Conservation (phyloP, 2,113 vertebrate genomes). For the Aplodontia rufa region DNA sequence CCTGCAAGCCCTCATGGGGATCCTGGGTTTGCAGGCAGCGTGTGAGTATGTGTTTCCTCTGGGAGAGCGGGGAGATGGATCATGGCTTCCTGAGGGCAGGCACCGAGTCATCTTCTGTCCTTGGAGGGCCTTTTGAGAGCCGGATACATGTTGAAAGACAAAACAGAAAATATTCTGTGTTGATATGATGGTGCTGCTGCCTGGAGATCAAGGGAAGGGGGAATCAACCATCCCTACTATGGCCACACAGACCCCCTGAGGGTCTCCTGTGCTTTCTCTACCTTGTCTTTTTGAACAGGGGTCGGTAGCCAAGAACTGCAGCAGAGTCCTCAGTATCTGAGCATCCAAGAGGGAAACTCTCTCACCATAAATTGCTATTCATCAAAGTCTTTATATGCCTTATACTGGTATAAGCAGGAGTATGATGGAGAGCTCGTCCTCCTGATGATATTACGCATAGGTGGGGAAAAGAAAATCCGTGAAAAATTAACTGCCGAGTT, state of each 20-base stretch:
- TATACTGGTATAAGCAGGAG: constrained; percentile 51
- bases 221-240: neutral
- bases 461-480: neutral
- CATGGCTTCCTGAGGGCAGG: neutral
- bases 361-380: constrained; percentile 32
- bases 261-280: neutral
- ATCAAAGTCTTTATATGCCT: neutral
- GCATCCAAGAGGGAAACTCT: neutral
- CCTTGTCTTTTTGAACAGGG: neutral
- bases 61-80: neutral
- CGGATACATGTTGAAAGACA: neutral
- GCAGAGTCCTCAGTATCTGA: neutral
- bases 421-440: neutral
- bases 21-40: neutral
- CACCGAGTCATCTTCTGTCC: neutral
- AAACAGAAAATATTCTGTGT: neutral
- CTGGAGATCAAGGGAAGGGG: fast-evolving
- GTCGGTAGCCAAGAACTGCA: constrained; percentile 4
- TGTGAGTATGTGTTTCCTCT: neutral
- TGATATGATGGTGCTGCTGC: neutral
- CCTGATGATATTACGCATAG: neutral
- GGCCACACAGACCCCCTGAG: neutral
- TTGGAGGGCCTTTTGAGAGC: neutral
- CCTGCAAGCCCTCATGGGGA: neutral
- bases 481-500: neutral